Evolutionary conservation across 2,888 invertebrate genomes (phyloP).

Genomic region (Oligia latruncula): DNA sequence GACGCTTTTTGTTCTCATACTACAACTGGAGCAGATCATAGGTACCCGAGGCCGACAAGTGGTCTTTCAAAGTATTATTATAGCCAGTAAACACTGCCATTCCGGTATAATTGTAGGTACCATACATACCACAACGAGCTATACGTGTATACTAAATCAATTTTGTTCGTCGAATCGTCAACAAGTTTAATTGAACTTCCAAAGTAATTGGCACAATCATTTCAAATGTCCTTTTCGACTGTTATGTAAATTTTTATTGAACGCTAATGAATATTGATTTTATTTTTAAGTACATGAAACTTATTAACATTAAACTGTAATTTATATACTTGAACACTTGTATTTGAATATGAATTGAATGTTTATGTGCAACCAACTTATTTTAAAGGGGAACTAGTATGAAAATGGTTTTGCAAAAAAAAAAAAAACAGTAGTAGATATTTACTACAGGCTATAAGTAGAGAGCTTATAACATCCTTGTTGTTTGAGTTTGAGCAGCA

Average conservation of each 20-base stretch:
- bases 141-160: slow-evolving; percentile 42
- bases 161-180: slow-evolving; percentile 35
- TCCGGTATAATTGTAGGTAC: slow-evolving; percentile 55
- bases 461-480: neutral
- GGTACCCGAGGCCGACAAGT: slow-evolving; percentile 82
- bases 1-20: slow-evolving; percentile 74
- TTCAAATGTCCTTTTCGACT: slow-evolving; percentile 36
- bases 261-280: slow-evolving; percentile 1
- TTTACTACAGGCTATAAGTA: neutral
- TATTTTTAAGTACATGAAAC: neutral
- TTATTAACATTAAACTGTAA: neutral
- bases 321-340: slow-evolving; percentile 1
- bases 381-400: neutral
- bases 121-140: slow-evolving; percentile 14
- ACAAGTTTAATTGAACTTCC: slow-evolving; percentile 46
- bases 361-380: slow-evolving; percentile 6
- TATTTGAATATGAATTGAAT: neutral
- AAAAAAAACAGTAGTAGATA: neutral
- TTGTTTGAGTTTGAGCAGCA: neutral
- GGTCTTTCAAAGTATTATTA: slow-evolving; percentile 75
- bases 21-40: slow-evolving; percentile 69
- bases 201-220: slow-evolving; percentile 40
- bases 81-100: slow-evolving; percentile 56
- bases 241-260: slow-evolving; percentile 50
- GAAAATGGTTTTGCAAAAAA: neutral